Percentiles rank a stretch among this genome's conserved stretches.
phyloP scores from a whole-genome alignment of 1,140 invertebrate species.

The Drosophila navojoa region DNA sequence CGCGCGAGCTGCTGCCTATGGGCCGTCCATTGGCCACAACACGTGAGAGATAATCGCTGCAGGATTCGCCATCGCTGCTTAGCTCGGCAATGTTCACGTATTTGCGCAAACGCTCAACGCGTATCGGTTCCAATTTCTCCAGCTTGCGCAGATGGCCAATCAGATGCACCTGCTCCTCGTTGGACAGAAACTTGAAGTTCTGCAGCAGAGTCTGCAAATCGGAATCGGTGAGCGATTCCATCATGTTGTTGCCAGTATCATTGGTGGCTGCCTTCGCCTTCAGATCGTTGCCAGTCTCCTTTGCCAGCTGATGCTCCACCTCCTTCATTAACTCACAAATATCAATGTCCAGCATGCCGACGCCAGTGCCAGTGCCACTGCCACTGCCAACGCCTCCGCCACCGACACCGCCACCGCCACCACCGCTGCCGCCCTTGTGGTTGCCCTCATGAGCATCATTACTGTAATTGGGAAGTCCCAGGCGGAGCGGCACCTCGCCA shows the following conservation, averaged over 20 bases:
- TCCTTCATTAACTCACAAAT: slow-evolving; percentile 61
- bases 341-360: slow-evolving; percentile 49
- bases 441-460: neutral
- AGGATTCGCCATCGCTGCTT: slow-evolving; percentile 57
- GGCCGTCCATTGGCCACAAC: slow-evolving; percentile 31
- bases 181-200: slow-evolving; percentile 90
- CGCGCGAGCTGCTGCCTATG: neutral
- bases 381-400: no score
- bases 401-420: no score
- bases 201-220: slow-evolving; percentile 90
- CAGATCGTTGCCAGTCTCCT: slow-evolving; percentile 26
- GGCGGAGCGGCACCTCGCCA: slow-evolving; percentile 23
- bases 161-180: slow-evolving; percentile 90
- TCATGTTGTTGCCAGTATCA: slow-evolving; percentile 84
- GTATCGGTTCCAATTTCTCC: slow-evolving; percentile 88
- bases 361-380: neutral
- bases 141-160: slow-evolving; percentile 91
- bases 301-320: slow-evolving; percentile 61
- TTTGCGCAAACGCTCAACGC: slow-evolving; percentile 89
- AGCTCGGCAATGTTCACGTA: slow-evolving; percentile 87
- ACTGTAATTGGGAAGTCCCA: slow-evolving; percentile 27
- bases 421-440: no score
- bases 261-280: neutral
- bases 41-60: slow-evolving; percentile 57
- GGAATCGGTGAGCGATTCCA: slow-evolving; percentile 90